Conservation (phyloP, 2,888 invertebrate species). For the Andrena marginata region DNA sequence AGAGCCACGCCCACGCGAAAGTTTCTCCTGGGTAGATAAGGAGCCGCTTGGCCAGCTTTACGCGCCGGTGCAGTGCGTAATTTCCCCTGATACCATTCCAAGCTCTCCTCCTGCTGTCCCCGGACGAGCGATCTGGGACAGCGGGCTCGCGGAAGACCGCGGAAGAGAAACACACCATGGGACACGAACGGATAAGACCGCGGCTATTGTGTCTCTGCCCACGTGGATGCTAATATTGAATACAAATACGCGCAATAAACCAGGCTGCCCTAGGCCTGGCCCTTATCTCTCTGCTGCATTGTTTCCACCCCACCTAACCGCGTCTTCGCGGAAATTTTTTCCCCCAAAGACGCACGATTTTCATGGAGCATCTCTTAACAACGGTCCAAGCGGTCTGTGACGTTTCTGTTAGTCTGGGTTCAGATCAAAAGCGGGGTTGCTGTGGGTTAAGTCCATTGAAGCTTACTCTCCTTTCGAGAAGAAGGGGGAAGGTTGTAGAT, state of each 20-base stretch:
- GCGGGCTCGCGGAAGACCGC: slow-evolving; percentile 40
- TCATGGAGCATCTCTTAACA: slow-evolving; percentile 15
- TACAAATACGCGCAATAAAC: slow-evolving; percentile 77
- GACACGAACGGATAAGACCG: slow-evolving; percentile 71
- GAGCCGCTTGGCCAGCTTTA: slow-evolving; percentile 40
- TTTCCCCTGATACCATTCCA: slow-evolving; percentile 55
- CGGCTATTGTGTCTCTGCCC: slow-evolving; percentile 80
- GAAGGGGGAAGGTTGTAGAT: no score
- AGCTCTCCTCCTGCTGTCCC: slow-evolving; percentile 24
- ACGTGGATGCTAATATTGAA: slow-evolving; percentile 80
- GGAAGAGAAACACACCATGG: slow-evolving; percentile 60
- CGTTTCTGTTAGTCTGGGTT: background rate
- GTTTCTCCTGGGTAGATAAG: slow-evolving; percentile 49
- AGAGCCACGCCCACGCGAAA: slow-evolving; percentile 43
- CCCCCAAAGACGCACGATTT: slow-evolving; percentile 19
- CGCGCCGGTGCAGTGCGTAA: slow-evolving; percentile 60
- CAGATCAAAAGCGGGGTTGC: background rate
- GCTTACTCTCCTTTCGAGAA: background rate
- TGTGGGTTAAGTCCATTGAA: background rate
- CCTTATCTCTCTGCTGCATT: slow-evolving; percentile 62
- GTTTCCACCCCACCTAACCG: slow-evolving; percentile 48
- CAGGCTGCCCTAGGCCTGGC: slow-evolving; percentile 63
- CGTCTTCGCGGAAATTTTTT: slow-evolving; percentile 27
- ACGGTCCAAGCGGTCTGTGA: background rate
- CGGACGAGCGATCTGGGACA: slow-evolving; percentile 49